Percentiles rank a stretch among this genome's conserved stretches.
Evolutionary conservation across 2,797 vertebrate species (phyloP).

Genomic region (Macropus fuliginosus): DNA sequence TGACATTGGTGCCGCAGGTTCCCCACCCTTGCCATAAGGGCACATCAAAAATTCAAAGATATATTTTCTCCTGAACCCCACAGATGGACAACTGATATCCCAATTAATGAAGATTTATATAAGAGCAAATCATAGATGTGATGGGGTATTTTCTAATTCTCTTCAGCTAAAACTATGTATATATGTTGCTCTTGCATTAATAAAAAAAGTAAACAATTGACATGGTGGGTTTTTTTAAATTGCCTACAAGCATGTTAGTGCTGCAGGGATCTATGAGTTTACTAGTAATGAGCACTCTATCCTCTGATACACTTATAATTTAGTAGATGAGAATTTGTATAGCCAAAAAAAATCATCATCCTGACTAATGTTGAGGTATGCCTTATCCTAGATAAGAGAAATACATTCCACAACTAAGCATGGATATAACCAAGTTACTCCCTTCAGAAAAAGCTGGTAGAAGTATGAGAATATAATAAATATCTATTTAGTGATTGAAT

Average conservation of each 20-base stretch:
- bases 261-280: neutral
- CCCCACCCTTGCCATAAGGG: neutral
- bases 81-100: conserved; percentile 6
- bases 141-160: conserved; percentile 32
- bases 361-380: too few relatives aligned
- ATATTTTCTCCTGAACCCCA: conserved; percentile 7
- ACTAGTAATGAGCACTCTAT: neutral
- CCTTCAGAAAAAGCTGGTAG: neutral
- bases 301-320: neutral
- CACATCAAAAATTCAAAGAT: neutral
- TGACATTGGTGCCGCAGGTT: too few relatives aligned
- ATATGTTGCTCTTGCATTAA: neutral
- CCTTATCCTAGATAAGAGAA: neutral
- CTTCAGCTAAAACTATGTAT: conserved; percentile 17
- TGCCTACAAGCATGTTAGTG: neutral
- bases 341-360: neutral
- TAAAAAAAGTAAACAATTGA: neutral
- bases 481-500: neutral
- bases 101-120: conserved; percentile 33
- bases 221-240: neutral
- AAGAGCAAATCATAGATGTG: neutral
- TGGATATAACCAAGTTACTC: neutral
- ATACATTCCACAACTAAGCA: neutral
- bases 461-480: neutral
- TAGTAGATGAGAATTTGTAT: neutral